Evolutionary conservation across 2,888 invertebrate species (phyloP).

Genomic region (Lordiphosa andalusiaca): DNA sequence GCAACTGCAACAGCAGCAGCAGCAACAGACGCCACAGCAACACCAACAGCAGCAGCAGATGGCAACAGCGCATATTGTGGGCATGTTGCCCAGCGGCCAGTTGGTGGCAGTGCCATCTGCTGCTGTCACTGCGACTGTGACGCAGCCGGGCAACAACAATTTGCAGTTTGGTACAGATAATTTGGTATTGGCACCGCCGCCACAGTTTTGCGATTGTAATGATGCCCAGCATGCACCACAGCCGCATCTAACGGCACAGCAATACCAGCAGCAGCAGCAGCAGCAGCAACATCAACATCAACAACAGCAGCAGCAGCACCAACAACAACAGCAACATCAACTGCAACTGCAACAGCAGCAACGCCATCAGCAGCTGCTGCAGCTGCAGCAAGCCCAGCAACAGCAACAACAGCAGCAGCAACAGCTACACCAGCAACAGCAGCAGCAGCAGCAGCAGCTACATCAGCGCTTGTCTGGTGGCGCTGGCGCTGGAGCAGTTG

Average conservation of each 20-base stretch:
- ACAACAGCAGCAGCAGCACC: conserved; percentile 56
- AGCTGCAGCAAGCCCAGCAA: conserved; percentile 53
- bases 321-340: conserved; percentile 45
- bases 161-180: conserved; percentile 80
- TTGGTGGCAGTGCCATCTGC: conserved; percentile 69
- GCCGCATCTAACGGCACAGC: conserved; percentile 44
- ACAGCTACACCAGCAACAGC: conserved; percentile 55
- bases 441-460: conserved; percentile 69
- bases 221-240: conserved; percentile 80
- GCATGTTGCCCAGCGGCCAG: conserved; percentile 69
- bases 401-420: conserved; percentile 52
- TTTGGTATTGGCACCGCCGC: conserved; percentile 90
- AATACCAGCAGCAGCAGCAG: conserved; percentile 62
- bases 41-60: conserved; percentile 48
- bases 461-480: conserved; percentile 64
- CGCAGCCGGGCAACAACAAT: conserved; percentile 67
- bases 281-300: conserved; percentile 66
- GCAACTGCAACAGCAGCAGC: conserved; percentile 29
- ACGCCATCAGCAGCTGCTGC: conserved; percentile 56
- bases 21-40: conserved; percentile 34
- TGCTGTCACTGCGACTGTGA: conserved; percentile 36
- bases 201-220: conserved; percentile 91
- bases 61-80: conserved; percentile 68
- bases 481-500: conserved; percentile 64
- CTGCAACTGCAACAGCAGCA: conserved; percentile 52